Evolutionary conservation across 2,797 vertebrate genomes (phyloP).

Genomic region (Diglossa cyanea): DNA sequence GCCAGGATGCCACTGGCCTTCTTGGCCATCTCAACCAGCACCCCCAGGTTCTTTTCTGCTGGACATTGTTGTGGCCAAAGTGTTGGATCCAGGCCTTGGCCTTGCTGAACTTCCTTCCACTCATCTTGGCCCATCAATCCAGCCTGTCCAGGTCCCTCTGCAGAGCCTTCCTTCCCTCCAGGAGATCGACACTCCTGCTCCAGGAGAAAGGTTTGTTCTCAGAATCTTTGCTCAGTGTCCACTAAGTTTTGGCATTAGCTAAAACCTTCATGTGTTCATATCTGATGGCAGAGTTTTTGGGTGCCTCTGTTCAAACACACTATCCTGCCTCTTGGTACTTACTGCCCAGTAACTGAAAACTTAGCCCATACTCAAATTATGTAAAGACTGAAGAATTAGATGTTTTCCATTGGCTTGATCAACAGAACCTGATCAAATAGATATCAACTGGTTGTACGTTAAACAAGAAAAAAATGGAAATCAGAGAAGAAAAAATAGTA

Average conservation of each 20-base stretch:
- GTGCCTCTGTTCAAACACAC: background rate
- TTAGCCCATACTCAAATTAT: background rate
- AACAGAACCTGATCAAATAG: background rate
- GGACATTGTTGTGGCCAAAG: background rate
- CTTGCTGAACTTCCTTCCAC: background rate
- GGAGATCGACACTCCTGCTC: background rate
- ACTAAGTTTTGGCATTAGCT: background rate
- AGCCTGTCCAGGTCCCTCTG: background rate
- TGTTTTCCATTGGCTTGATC: background rate
- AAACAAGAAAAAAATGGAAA: background rate
- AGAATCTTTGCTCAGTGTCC: background rate
- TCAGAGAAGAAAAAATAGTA: background rate
- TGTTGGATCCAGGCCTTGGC: background rate
- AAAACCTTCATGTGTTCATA: background rate
- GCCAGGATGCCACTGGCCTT: background rate
- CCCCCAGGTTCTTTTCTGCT: background rate
- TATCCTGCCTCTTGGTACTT: background rate
- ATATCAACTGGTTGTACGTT: background rate
- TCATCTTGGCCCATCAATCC: background rate
- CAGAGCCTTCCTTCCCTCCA: background rate
- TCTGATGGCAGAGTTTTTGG: background rate
- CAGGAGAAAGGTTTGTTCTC: background rate
- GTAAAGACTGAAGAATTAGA: background rate
- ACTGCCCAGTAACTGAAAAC: background rate
- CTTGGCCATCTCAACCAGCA: background rate